Evolutionary conservation across 2,888 invertebrate species (phyloP).

Genomic region (Tenodera sinensis): DNA sequence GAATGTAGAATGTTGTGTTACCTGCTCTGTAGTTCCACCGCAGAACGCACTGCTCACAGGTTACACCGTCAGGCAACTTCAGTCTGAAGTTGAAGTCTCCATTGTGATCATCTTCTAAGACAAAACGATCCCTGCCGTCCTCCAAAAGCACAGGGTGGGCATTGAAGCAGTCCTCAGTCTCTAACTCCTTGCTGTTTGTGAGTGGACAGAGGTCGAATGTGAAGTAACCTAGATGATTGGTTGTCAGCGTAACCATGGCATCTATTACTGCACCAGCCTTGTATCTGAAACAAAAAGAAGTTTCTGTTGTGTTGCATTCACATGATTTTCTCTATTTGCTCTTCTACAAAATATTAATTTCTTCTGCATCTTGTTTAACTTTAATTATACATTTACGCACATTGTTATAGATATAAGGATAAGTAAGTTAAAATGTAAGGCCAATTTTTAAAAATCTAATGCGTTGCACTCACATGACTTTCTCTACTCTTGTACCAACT

Average conservation of each 20-base stretch:
- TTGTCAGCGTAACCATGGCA: constrained; percentile 42
- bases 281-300: constrained; percentile 35
- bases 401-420: too few species aligned
- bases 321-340: too few species aligned
- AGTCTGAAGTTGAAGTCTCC: constrained; percentile 38
- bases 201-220: constrained; percentile 38
- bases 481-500: too few species aligned
- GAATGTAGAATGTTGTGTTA: constrained; percentile 30
- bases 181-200: constrained; percentile 32
- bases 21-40: constrained; percentile 54
- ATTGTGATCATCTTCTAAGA: constrained; percentile 18
- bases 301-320: too few species aligned
- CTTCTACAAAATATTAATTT: background rate
- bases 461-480: too few species aligned
- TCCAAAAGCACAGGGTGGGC: constrained; percentile 31
- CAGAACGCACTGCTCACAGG: constrained; percentile 53
- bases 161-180: constrained; percentile 39
- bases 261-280: constrained; percentile 39
- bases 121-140: constrained; percentile 37
- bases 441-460: too few species aligned
- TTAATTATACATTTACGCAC: too few species aligned
- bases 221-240: constrained; percentile 44
- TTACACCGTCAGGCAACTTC: constrained; percentile 46
- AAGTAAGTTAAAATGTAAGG: too few species aligned
- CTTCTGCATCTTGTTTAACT: too few species aligned